phyloP scores from a whole-genome alignment of 2,113 vertebrate species.

The Cacatua alba region DNA sequence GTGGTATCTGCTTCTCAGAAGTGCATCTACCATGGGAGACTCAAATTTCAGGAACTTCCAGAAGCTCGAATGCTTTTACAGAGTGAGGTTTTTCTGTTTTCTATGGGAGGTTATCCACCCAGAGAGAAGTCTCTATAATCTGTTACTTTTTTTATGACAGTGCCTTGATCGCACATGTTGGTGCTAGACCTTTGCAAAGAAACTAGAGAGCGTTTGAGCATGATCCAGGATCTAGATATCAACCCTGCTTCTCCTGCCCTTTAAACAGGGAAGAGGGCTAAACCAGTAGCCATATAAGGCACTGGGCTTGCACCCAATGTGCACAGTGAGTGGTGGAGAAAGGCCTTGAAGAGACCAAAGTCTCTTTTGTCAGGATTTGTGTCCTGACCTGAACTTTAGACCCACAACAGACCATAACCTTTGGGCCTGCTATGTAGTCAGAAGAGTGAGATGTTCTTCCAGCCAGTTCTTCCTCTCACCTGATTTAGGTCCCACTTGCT shows the following conservation, averaged over 20 bases:
- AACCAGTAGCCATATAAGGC: not conserved
- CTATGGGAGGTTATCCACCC: not conserved
- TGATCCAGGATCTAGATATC: not conserved
- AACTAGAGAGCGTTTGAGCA: not conserved
- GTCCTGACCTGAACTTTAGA: conserved; percentile 11
- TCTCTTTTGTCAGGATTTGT: not conserved
- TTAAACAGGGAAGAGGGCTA: not conserved
- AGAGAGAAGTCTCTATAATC: not conserved
- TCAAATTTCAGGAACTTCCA: not conserved
- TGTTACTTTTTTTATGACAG: not conserved
- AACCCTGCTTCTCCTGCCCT: not conserved
- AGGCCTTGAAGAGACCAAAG: not conserved
- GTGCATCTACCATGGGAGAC: not conserved
- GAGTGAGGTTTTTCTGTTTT: not conserved
- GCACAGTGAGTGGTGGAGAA: not conserved
- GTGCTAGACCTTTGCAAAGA: not conserved
- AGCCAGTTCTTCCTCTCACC: not conserved
- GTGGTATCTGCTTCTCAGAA: not conserved
- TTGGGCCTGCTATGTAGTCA: not conserved
- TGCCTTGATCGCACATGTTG: not conserved
- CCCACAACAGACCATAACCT: not conserved
- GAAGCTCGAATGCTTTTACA: not conserved
- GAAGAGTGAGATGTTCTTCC: not conserved
- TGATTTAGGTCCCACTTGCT: not conserved
- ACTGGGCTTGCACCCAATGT: conserved; percentile 19